Evolutionary conservation across 2,888 invertebrate species (phyloP), one percentile per base, ranked within the genome.

Genomic region (Physocephala rufipes): DNA sequence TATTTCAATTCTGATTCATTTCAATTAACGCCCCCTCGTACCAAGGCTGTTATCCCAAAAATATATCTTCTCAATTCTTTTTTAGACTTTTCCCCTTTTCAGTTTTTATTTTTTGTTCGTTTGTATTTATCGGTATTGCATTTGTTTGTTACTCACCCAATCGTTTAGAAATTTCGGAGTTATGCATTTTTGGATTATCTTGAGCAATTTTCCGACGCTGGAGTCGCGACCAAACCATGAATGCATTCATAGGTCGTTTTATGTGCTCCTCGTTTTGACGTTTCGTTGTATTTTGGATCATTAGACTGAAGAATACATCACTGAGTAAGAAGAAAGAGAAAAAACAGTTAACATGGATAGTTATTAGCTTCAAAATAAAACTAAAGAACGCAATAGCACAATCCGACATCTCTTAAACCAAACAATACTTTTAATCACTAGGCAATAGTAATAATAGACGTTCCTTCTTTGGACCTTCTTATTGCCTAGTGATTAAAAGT

Each of bases 161-260:
- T 85, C 96, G 88, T 86, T 97, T 97, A 12, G 95, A 95, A 78
- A 98, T 97, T 87, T 97, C 97, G 0, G 96, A 96, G 86, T 97
- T 97, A 87, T 97, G 97, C 97, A 97, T 97, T 88, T 98, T 97
- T 0, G 97, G 97, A 86, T 98, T 97, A 81, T 97, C 97, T 87
- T 97, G 96, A 0, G 97, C 97, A 80, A 98, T 98, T 88, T 97
- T 97, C 81, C 96, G 88, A 78, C 97, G 87, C 85, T 97, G 97
- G 68, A 95, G 88, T 73, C 97, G 87, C 15, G 96, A 96, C 97
- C 97, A 97, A 64, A 97, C 97, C 97, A 98, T 97, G 87, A 97
- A 97, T 1, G 97, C 97, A 87, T 98, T 98, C 97, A 98, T 98
- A 47, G 97, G 97, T 76, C 97, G 88, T 86, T 97, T 98, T 80